Evolutionary conservation across 2,888 invertebrate species (phyloP), one percentile per base, ranked within the genome.

Genomic region (Tineola bisselliella): DNA sequence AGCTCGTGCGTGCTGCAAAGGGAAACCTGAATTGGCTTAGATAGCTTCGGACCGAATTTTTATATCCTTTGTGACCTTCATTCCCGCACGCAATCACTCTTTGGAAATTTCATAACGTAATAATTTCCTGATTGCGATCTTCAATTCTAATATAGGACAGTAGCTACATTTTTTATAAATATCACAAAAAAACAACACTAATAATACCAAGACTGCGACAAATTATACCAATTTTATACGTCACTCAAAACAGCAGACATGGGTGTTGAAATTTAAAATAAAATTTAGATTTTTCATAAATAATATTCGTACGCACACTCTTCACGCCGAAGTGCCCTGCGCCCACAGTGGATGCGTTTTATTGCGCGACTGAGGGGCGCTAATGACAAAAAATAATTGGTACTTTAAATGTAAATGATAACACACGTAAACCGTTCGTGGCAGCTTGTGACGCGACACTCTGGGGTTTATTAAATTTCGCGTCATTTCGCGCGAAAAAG

Each of bases 371-470:
- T 75, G 79, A 76, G 83, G 62, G 81, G 81, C 83, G 81, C 86
- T 84, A 86, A 87, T 86, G 86, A 84, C 80, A 73, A 82, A 84
- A 81, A 82, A 86, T 86, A 86, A 87, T 84, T 84, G 86, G 83
- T 81, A 78, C 86, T 87, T 86, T 86, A 84, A 81, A 87, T 87
- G 87, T 84, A 83, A 86, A 87, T 86, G 81, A 77, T 80, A 80
- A 82, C 79, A 84, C 80, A 83, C 77, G 76, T 76, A 71, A 69
- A 70, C 69, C 75, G 44, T 19, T 25, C 43, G 54, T 48, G 61
- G 52, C 44, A 60, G 31, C n/a, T 12, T 30, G 60, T 43, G 44
- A 19, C 25, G 54, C 54, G 48, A 48, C 44, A 30, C 33, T 30
- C 33, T 25, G 30, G 58, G 33, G 25, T 59, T 59, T 59, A 59